Evolutionary conservation across 35 echinoderm and acorn worm genomes (phyloP).

Genomic region (Holothuria glaberrima): DNA sequence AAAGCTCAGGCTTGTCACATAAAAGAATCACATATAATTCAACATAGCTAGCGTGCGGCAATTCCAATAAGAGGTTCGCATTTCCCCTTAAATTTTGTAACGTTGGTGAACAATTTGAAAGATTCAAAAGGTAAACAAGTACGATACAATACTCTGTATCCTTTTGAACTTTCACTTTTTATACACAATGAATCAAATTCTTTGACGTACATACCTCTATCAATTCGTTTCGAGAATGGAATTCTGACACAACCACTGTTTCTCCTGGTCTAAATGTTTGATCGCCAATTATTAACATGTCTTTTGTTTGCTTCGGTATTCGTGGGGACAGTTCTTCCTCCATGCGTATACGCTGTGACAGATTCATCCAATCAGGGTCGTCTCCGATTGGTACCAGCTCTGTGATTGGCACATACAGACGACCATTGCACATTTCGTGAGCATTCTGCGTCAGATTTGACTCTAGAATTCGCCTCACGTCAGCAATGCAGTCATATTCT

Average conservation of each 20-base stretch:
- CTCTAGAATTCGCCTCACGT: background rate
- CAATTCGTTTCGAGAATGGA: background rate
- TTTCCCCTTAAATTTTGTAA: no score
- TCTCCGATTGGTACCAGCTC: background rate
- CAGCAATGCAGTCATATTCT: background rate
- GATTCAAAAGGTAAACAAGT: no score
- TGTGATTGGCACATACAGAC: slow-evolving; percentile 22
- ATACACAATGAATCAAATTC: no score
- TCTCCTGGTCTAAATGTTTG: background rate
- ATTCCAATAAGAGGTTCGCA: no score
- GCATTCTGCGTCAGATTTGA: background rate
- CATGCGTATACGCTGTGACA: no score
- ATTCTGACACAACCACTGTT: slow-evolving; percentile 31
- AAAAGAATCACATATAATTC: no score
- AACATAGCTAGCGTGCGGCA: no score
- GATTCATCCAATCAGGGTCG: background rate
- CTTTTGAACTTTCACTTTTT: no score
- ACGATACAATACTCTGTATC: no score
- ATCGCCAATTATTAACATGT: background rate
- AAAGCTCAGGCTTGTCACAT: no score
- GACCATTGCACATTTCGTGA: background rate
- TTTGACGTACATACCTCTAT: background rate
- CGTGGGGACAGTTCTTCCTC: no score
- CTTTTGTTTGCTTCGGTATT: background rate
- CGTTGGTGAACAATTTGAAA: no score